These are phyloP conservation scores for Eidolon helvum DNA, from an alignment of 2,113 vertebrate species.

Conservation along the genomic window DNA sequence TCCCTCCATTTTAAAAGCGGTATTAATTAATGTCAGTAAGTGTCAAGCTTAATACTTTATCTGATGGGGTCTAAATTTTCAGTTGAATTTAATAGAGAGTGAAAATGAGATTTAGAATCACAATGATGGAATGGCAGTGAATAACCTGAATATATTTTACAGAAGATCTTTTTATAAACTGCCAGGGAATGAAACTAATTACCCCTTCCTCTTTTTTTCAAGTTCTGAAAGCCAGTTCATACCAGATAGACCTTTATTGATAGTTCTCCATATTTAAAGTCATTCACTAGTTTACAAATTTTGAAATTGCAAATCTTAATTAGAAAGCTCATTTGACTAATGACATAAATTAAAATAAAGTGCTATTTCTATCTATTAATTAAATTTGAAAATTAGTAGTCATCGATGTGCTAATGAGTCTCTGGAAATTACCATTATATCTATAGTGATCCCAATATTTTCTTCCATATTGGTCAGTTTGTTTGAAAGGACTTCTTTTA, in stretches of 20 bases:
- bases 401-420: conserved; percentile 52
- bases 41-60: not conserved
- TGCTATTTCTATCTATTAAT: conserved; percentile 74
- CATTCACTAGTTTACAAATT: conserved; percentile 58
- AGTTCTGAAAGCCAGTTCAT: conserved; percentile 13
- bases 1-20: not conserved
- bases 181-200: not conserved
- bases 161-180: not conserved
- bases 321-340: conserved; percentile 75
- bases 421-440: conserved; percentile 47
- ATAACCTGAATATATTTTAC: not conserved
- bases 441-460: conserved; percentile 40
- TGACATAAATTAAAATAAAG: conserved; percentile 69
- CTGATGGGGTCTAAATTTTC: not conserved
- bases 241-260: not conserved
- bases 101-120: not conserved
- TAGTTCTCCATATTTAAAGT: conserved; percentile 49
- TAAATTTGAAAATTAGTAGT: conserved; percentile 69
- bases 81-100: not conserved
- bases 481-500: conserved; percentile 25
- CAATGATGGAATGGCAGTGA: not conserved
- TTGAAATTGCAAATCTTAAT: conserved; percentile 66
- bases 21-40: not conserved
- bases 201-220: not conserved
- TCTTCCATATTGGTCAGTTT: not conserved